A percentile compares a stretch with the other conserved stretches of the same genome.
These are phyloP conservation scores for Lutjanus erythropterus DNA, from an alignment of 2,113 vertebrate genomes.

Conservation along the genomic window DNA sequence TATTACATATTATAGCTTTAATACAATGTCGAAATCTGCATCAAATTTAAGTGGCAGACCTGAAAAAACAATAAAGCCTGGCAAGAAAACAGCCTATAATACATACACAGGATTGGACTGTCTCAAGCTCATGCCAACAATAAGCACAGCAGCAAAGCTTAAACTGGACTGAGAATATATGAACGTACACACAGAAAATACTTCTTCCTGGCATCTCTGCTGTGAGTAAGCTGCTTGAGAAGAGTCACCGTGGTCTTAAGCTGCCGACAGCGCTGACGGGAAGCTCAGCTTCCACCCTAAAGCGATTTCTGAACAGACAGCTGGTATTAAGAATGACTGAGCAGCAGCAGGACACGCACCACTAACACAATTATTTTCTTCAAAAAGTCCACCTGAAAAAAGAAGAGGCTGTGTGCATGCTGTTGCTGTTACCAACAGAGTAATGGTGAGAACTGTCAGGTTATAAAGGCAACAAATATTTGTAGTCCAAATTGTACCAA, in stretches of 20 bases:
- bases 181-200: not conserved
- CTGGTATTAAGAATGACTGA: slow-evolving; percentile 10
- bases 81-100: not conserved
- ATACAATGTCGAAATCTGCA: not conserved
- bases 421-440: not conserved
- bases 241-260: slow-evolving; percentile 1
- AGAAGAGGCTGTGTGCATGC: not conserved
- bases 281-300: slow-evolving; percentile 1
- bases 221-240: not conserved
- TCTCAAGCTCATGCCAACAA: not conserved
- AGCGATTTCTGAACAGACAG: not conserved
- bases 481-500: not conserved
- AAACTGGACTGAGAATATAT: not conserved
- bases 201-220: not conserved
- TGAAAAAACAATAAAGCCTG: not conserved
- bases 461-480: not conserved
- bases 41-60: not conserved
- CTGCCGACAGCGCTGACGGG: not conserved
- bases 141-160: slow-evolving; percentile 1
- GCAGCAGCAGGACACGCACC: not conserved
- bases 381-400: not conserved
- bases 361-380: not conserved
- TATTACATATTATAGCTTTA: no score
- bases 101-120: not conserved
- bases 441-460: not conserved